A percentile compares a stretch with the other conserved stretches of the same genome.
phyloP scores from a whole-genome alignment of 2,113 vertebrate genomes.

The Engystomops pustulosus region DNA sequence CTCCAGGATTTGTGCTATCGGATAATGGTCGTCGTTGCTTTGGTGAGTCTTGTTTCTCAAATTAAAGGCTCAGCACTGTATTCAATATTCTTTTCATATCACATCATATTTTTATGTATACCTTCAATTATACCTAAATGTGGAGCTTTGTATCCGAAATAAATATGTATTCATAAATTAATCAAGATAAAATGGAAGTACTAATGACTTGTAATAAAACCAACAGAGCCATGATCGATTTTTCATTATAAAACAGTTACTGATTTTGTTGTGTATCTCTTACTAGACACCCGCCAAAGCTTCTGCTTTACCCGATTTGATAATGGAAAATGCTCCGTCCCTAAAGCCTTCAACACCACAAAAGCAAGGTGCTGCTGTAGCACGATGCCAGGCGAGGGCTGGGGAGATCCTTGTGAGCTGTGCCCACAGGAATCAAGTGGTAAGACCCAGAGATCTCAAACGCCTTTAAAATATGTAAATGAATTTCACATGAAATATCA shows the following conservation, averaged over 20 bases:
- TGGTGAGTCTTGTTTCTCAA: constrained; percentile 76
- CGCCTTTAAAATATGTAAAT: neutral
- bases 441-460: constrained; percentile 64
- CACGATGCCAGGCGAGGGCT: constrained; percentile 90
- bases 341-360: constrained; percentile 91
- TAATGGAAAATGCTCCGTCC: constrained; percentile 84
- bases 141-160: too few species aligned
- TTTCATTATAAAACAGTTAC: neutral
- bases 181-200: too few species aligned
- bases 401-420: constrained; percentile 94
- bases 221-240: too few species aligned
- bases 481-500: too few species aligned
- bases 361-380: constrained; percentile 94
- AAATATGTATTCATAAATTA: too few species aligned
- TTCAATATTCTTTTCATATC: neutral
- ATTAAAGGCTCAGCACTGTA: neutral
- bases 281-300: constrained; percentile 86
- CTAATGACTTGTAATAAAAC: too few species aligned
- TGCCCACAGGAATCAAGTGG: constrained; percentile 85
- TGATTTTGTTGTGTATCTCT: neutral
- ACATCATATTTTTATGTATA: too few species aligned
- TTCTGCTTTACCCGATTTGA: constrained; percentile 96
- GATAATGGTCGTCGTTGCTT: constrained; percentile 88
- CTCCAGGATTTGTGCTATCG: constrained; percentile 85
- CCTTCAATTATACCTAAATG: too few species aligned